Conservation (phyloP, 2,888 invertebrate species). For the Hirtodrosophila alboralis region DNA sequence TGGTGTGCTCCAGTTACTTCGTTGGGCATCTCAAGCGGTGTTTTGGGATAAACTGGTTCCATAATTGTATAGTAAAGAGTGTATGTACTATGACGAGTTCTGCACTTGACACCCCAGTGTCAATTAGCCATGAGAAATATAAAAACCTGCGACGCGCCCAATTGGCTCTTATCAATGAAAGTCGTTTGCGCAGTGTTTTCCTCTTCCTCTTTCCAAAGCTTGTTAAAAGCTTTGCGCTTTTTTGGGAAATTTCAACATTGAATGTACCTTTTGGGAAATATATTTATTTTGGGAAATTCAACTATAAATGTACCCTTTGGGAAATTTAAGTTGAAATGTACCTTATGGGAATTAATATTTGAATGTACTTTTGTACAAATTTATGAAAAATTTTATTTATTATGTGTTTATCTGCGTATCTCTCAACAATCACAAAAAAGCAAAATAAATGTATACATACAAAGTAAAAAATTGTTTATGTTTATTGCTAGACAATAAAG, state of each 20-base stretch:
- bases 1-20: constrained; percentile 13
- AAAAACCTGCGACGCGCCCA: constrained; percentile 18
- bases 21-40: constrained; percentile 54
- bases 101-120: constrained; percentile 16
- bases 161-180: constrained; percentile 59
- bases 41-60: constrained; percentile 59
- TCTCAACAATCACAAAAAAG: no score
- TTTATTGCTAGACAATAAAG: constrained; percentile 22
- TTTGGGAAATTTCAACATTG: constrained; percentile 11
- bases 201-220: constrained; percentile 7
- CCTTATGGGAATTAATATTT: constrained; percentile 2
- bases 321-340: neutral
- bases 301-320: constrained; percentile 6
- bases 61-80: constrained; percentile 38
- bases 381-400: no score
- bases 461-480: constrained; percentile 24
- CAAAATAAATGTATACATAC: constrained; percentile 3
- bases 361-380: neutral
- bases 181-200: constrained; percentile 38
- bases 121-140: constrained; percentile 21
- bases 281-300: constrained; percentile 37
- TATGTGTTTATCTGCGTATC: neutral
- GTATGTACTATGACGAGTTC: constrained; percentile 47
- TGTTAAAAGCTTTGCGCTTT: constrained; percentile 35
- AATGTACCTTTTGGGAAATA: no score